phyloP scores from a whole-genome alignment of 2,797 vertebrate genomes.

The Darevskia nairensis region DNA sequence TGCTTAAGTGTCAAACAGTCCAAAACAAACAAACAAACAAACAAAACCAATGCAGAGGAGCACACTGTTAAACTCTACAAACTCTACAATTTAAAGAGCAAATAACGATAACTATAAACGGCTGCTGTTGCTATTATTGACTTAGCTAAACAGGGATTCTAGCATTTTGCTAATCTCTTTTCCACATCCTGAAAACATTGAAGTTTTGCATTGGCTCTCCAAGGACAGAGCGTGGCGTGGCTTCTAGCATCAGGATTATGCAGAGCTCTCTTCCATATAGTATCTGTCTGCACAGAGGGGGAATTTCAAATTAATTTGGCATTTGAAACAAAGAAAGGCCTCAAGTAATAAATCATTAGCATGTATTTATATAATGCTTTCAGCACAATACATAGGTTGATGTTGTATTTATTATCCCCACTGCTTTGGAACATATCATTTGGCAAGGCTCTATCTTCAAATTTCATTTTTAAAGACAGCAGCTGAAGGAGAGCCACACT shows the following conservation, averaged over 20 bases:
- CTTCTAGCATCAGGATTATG: background rate
- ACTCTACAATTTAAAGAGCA: background rate
- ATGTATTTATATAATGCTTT: background rate
- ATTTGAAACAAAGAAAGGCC: background rate
- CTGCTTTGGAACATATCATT: background rate
- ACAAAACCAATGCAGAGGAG: background rate
- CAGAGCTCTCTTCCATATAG: background rate
- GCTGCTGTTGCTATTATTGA: background rate
- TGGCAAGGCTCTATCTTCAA: background rate
- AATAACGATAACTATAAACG: background rate
- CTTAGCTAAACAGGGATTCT: background rate
- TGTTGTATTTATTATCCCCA: background rate
- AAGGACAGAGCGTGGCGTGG: background rate
- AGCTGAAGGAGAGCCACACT: background rate
- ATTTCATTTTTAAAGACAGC: background rate
- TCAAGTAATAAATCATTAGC: background rate
- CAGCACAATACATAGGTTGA: fast-evolving
- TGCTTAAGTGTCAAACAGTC: background rate
- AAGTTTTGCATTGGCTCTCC: background rate
- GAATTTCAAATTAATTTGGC: background rate
- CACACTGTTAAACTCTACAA: background rate
- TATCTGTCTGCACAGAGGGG: background rate
- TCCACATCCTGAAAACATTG: background rate
- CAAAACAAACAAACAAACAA: background rate
- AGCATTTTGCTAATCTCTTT: fast-evolving